phyloP scores from a whole-genome alignment of 2,113 vertebrate genomes.

The Cinclus mexicanus region DNA sequence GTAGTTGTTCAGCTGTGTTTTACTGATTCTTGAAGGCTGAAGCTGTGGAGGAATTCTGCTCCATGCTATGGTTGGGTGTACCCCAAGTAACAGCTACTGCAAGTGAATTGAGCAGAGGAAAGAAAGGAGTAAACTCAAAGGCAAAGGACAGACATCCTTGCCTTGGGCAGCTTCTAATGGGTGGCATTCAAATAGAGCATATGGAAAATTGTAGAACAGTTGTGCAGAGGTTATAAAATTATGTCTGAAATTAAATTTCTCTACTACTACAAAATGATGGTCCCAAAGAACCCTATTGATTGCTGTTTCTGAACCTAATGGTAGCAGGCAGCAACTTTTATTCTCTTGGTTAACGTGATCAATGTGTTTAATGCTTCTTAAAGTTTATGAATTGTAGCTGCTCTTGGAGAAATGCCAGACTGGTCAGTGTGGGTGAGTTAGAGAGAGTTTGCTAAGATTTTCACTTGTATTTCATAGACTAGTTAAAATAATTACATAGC shows the following conservation, averaged over 20 bases:
- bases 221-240: constrained; percentile 58
- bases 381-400: constrained; percentile 58
- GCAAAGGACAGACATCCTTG: constrained; percentile 46
- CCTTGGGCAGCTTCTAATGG: constrained; percentile 19
- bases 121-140: constrained; percentile 9
- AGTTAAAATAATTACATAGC: background rate
- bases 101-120: background rate
- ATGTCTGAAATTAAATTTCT: constrained; percentile 53
- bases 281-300: constrained; percentile 61
- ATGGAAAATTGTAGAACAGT: constrained; percentile 64
- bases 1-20: background rate
- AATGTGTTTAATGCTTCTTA: constrained; percentile 61
- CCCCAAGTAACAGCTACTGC: background rate
- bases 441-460: background rate
- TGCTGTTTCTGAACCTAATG: constrained; percentile 44
- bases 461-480: background rate
- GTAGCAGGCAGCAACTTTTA: constrained; percentile 45
- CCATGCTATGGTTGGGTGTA: background rate
- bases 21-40: background rate
- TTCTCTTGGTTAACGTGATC: constrained; percentile 55
- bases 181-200: constrained; percentile 52
- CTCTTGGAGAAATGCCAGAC: constrained; percentile 36
- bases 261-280: constrained; percentile 43
- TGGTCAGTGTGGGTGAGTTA: background rate
- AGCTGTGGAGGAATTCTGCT: background rate